These are phyloP conservation scores for Candidula unifasciata DNA, from an alignment of 2,888 invertebrate genomes.

Conservation along the genomic window DNA sequence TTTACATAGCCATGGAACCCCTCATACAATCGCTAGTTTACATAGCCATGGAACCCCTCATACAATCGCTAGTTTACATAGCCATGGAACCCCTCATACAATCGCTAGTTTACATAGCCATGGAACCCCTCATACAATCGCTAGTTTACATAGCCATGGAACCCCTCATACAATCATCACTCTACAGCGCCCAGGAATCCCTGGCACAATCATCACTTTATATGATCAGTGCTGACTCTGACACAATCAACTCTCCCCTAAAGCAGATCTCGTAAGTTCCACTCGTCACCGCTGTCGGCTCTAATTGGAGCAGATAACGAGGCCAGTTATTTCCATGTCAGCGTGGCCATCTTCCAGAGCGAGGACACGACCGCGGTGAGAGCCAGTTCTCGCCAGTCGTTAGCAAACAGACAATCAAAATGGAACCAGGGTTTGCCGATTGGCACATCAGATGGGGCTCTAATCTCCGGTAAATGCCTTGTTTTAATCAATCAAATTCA, in stretches of 20 bases:
- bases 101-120: too few relatives aligned
- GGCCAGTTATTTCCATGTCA: constrained; percentile 34
- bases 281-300: neutral
- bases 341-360: neutral
- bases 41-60: too few relatives aligned
- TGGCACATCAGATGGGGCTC: neutral
- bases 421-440: neutral
- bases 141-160: too few relatives aligned
- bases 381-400: neutral
- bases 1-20: too few relatives aligned
- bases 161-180: neutral
- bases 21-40: too few relatives aligned
- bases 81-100: too few relatives aligned
- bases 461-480: neutral
- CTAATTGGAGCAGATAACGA: constrained; percentile 39
- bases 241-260: neutral
- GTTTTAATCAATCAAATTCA: too few relatives aligned
- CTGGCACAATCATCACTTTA: too few relatives aligned
- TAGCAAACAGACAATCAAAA: constrained; percentile 19
- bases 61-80: too few relatives aligned
- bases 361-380: neutral
- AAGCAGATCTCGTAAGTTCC: neutral
- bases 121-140: too few relatives aligned
- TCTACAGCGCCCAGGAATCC: too few relatives aligned
- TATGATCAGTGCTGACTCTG: too few relatives aligned